Percentiles rank a stretch among this genome's conserved stretches.
phyloP scores from a whole-genome alignment of 2,888 invertebrate genomes.

The Acrocyrtus sp. region DNA sequence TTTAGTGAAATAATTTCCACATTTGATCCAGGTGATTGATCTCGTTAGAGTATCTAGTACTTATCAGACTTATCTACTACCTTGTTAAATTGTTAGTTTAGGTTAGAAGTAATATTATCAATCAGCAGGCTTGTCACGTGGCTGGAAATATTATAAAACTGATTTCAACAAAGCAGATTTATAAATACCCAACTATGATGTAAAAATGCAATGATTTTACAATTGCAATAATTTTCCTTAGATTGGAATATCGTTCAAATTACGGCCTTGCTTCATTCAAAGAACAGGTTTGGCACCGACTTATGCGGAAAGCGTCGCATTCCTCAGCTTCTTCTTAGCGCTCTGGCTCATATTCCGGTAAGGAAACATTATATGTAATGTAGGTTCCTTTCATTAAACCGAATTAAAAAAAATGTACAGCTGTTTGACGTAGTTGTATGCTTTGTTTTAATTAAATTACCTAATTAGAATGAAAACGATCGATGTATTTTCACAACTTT shows the following conservation, averaged over 20 bases:
- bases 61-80: no score
- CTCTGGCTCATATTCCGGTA: slow-evolving; percentile 48
- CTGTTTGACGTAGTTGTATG: not conserved
- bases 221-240: no score
- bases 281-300: slow-evolving; percentile 53
- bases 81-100: no score
- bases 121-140: not conserved
- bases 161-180: no score
- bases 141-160: no score
- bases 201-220: no score
- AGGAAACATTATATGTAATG: no score
- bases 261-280: slow-evolving; percentile 38
- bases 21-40: slow-evolving; percentile 41
- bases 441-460: not conserved
- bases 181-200: no score
- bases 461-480: slow-evolving; percentile 14
- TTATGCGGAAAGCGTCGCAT: slow-evolving; percentile 29
- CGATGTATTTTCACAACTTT: slow-evolving; percentile 46
- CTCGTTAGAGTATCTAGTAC: no score
- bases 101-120: no score
- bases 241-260: slow-evolving; percentile 61
- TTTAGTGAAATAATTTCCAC: slow-evolving; percentile 28
- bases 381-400: not conserved
- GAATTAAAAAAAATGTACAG: slow-evolving; percentile 5
- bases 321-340: slow-evolving; percentile 54